Evolutionary conservation across 2,797 vertebrate species (phyloP), one percentile per base, ranked within the genome.

Genomic region (Okamejei kenojei): DNA sequence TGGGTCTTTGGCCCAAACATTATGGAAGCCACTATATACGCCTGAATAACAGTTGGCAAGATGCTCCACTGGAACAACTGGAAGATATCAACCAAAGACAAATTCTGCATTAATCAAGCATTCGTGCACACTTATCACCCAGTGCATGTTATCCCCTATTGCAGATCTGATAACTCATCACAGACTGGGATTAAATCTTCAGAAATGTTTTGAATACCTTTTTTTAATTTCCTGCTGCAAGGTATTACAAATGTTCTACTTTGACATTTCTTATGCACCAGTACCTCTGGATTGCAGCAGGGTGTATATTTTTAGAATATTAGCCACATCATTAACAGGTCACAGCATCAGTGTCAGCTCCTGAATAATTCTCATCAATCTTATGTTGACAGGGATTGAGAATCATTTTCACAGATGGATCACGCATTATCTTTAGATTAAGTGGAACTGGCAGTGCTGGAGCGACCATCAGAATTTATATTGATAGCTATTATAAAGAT

Each of bases 401-500:
- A 95, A 97, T 99, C 94, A 97, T 99, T 96, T 99, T 99, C 95
- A 95, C 98, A 0, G 98, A 99, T 0, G 99, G 98, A 76, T 99
- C 99, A 13, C 98, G 99, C 81, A 96, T 99, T 93, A 98, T 99
- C 94, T 99, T 99, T 96, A 97, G 99, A 93, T 97, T 99, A 93
- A 99, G 99, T 0, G 99, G 99, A 90, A 99, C 99, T 0, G 99
- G 99, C 95, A 99, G 99, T 0, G 98, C 99, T 0, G 99, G 99
- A 58, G 99, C 99, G 76, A 99, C 98, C 4, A 94, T 99, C 94
- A 96, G 99, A 78, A 97, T 99, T 71, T 99, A 99, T 96, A 98
- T 99, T 9, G 99, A 99, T 96, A 99, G 98, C 97, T 99, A 99
- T 0, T 98, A 99, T 96, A 99, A 99, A 84, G 98, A 99, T 45